Evolutionary conservation across 64 coral and sea anemone species (phyloP), one percentile per base, ranked within the genome.

Genomic region (Pachyseris speciosa): DNA sequence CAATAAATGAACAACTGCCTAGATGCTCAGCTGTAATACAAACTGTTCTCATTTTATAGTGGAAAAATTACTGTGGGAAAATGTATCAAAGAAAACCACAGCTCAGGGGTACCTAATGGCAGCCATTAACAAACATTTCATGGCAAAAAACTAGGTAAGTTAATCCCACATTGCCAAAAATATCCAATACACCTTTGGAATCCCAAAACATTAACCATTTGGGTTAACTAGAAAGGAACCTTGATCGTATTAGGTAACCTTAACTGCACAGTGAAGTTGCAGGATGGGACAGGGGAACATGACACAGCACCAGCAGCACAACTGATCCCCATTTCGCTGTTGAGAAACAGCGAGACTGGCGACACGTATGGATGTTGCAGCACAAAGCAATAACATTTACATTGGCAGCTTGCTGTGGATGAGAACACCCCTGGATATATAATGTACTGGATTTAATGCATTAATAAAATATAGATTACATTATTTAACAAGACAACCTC

Each of bases 241-340:
- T 22, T 38, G 36, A 71, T 20, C 3, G 32, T 41, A 71, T 40
- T 22, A 39, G 16, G 34, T 25, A 28, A 64, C 25, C 59, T 64
- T 64, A 3, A 64, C n/a, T 64, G 25, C 20, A 25, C 59, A 64
- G 22, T 7, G 25, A 64, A 27, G 4, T 64, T 24, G 31, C 15
- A 43, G 37, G 38, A 16, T 8, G 28, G 11, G n/a, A 63, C 60
- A 11, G 8, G 52, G 52, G 25, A 51, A 34, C 17, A 27, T 34
- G 74, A 52, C 7, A 16, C 44, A 52, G 47, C 44, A 81, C 77
- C 51, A 60, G 34, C 77, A 63, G 77, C 53, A 60, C 33, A 36
- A 38, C 22, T 81, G 51, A 81, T 81, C 77, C 77, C 77, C 77
- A 81, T 81, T 81, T 81, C 53, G 77, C 77, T 6, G 77, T 81